Base-by-base conservation (phyloP, 2,888 invertebrate species). In the Baronia brevicornis region DNA sequence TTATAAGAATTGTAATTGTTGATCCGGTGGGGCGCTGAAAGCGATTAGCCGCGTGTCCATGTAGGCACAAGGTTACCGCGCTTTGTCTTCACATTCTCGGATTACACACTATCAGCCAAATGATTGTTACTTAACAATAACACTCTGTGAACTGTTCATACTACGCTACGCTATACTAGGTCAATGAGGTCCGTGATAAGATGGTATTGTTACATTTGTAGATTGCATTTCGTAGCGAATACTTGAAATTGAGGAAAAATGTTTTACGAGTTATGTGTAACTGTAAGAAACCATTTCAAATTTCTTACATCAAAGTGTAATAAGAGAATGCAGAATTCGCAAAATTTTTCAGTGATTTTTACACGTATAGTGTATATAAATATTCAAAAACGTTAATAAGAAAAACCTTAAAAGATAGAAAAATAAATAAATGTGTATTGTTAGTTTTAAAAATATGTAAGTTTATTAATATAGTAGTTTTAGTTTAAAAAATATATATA, bases 71-170 rank as follows among this genome's bases (percentile, higher is more conserved):
- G 82, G 79, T 69, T 72, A 54, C 34, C 28, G 47, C 54, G 64
- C 78, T 77, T 78, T 80, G 79, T 80, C 64, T 77, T 69, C 52
- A 49, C 70, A 67, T 67, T 78, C 75, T 68, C 70, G 65, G 54
- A 56, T 67, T 64, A 69, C 63, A 48, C 39, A 65, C 60, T 65
- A 64, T 66, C 62, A 63, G 61, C 44, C 46, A 60, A 70, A 71
- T 66, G 53, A 69, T 73, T 62, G 63, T 71, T 78, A 73, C 70
- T 65, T 71, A 71, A 70, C 54, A 55, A 64, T 71, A 67, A 67
- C 58, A 62, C 57, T 46, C 53, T 75, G 78, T 67, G 78, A 79
- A 75, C 70, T 54, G 55, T 48, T 18, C 53, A 59, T 58, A 58
- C 50, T 60, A 53, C 43, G 49, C 54, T 54, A 51, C 56, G 49